Evolutionary conservation across 2,888 invertebrate species (phyloP).

Genomic region (Macroteleia sp.): DNA sequence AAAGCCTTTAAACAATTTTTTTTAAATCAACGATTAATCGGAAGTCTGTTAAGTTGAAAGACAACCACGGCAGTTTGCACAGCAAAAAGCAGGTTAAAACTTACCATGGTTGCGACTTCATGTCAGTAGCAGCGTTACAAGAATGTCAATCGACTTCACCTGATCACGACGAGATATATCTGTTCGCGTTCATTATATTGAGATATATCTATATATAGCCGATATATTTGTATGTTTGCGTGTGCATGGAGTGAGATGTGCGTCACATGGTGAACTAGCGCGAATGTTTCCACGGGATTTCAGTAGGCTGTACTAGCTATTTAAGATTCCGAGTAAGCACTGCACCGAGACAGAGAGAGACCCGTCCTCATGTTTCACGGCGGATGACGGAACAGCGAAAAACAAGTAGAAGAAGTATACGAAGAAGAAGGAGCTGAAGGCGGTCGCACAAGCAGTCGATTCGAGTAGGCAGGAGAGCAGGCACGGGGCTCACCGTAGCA

Average conservation of each 20-base stretch:
- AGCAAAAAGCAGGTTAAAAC: slow-evolving; percentile 13
- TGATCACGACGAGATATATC: slow-evolving; percentile 31
- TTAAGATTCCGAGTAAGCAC: slow-evolving; percentile 5
- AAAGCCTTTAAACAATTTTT: no score
- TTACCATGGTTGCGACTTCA: slow-evolving; percentile 53
- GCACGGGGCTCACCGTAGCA: slow-evolving; percentile 50
- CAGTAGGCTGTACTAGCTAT: background rate
- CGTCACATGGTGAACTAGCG: slow-evolving; percentile 41
- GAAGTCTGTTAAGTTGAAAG: no score
- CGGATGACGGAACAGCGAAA: slow-evolving; percentile 11
- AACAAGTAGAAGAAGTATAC: slow-evolving; percentile 13
- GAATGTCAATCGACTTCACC: slow-evolving; percentile 46
- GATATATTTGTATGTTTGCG: background rate
- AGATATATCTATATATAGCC: slow-evolving; percentile 12
- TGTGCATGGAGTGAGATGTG: slow-evolving; percentile 9
- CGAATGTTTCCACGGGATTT: slow-evolving; percentile 19
- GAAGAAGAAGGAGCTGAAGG: slow-evolving; percentile 28
- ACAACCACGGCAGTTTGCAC: background rate
- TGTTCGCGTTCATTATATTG: slow-evolving; percentile 17
- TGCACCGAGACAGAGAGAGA: background rate
- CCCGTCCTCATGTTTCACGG: slow-evolving; percentile 16
- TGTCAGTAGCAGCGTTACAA: slow-evolving; percentile 32
- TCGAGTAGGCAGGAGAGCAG: slow-evolving; percentile 47
- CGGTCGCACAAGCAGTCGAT: slow-evolving; percentile 43
- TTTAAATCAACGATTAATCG: no score